These are phyloP conservation scores for Galerucella pusilla DNA, from an alignment of 2,888 invertebrate genomes.

Conservation along the genomic window DNA sequence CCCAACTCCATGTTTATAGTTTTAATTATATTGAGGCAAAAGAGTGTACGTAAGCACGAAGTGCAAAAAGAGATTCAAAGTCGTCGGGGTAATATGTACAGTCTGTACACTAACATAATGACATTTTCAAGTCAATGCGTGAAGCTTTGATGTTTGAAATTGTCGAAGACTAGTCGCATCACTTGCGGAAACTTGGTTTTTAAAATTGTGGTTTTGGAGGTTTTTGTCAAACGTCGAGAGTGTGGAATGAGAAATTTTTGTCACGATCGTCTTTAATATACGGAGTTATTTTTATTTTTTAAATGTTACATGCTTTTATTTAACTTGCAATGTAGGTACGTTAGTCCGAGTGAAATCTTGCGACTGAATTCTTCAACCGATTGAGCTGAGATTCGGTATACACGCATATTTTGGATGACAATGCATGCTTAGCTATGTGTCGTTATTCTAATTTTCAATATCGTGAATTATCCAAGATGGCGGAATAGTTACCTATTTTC, in stretches of 20 bases:
- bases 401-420: too few species aligned
- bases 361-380: too few species aligned
- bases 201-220: constrained; percentile 12
- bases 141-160: constrained; percentile 16
- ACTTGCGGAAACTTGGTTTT: constrained; percentile 20
- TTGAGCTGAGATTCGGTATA: too few species aligned
- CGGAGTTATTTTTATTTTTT: too few species aligned
- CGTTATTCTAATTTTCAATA: too few species aligned
- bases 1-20: constrained; percentile 7
- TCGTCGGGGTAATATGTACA: background rate
- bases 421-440: too few species aligned
- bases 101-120: background rate
- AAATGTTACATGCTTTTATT: too few species aligned
- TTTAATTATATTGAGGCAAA: constrained; percentile 4
- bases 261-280: too few species aligned
- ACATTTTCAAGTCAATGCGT: constrained; percentile 13
- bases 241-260: background rate
- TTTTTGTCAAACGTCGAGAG: constrained; percentile 9
- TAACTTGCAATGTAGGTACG: too few species aligned
- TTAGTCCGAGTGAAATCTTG: too few species aligned
- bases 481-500: too few species aligned
- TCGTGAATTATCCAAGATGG: too few species aligned
- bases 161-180: constrained; percentile 22
- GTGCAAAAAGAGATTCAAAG: constrained; percentile 4
- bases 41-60: constrained; percentile 7